Evolutionary conservation across 2,113 vertebrate species (phyloP).

Genomic region (Engraulis encrasicolus): DNA sequence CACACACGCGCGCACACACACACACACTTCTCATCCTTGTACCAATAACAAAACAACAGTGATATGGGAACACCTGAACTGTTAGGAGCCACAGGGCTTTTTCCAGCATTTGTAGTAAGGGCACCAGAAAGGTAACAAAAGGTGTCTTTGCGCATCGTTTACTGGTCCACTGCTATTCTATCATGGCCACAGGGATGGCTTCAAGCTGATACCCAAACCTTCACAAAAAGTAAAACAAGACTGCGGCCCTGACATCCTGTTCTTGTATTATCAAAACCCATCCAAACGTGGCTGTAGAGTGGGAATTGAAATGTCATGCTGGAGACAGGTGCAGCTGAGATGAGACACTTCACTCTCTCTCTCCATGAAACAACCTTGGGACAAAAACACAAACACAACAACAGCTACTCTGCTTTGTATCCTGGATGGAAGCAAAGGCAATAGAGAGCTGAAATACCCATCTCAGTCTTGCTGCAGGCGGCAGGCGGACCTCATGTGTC

Average conservation of each 20-base stretch:
- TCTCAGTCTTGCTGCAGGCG: not conserved
- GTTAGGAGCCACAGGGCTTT: too few species aligned
- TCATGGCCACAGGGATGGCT: not conserved
- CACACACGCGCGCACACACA: too few species aligned
- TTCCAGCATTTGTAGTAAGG: too few species aligned
- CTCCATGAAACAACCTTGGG: not conserved
- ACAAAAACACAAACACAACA: too few species aligned
- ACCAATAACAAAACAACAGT: too few species aligned
- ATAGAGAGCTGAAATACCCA: not conserved
- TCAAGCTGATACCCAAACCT: not conserved
- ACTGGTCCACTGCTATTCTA: not conserved
- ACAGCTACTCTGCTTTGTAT: not conserved
- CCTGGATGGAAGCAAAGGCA: not conserved
- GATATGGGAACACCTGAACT: too few species aligned
- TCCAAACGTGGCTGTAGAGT: not conserved
- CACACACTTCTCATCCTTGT: too few species aligned
- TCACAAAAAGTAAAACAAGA: not conserved
- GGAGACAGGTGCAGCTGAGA: not conserved
- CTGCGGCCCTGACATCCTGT: not conserved
- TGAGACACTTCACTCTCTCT: not conserved
- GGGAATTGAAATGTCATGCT: not conserved
- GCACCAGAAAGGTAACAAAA: not conserved
- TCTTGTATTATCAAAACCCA: not conserved
- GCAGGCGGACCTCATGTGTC: not conserved
- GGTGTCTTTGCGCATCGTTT: too few species aligned